Conservation (phyloP, 1,140 invertebrate genomes). For the Pseudoatta argentina region DNA sequence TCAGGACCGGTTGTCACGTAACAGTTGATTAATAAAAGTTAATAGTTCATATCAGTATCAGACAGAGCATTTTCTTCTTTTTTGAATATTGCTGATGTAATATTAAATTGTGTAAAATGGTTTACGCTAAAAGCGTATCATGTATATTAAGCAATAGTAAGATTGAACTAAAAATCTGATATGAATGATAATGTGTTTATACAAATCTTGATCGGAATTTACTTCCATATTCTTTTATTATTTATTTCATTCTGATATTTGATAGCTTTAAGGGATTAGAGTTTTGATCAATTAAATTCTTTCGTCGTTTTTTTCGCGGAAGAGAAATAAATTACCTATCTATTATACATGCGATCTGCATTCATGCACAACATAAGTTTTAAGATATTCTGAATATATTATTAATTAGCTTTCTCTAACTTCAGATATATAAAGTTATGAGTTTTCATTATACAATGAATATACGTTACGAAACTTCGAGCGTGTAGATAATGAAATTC, state of each 20-base stretch:
- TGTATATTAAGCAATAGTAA: not conserved
- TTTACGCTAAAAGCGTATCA: not conserved
- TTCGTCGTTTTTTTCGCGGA: not conserved
- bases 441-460: not conserved
- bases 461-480: not conserved
- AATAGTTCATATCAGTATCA: no score
- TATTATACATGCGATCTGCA: not conserved
- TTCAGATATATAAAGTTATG: not conserved
- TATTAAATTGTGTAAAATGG: no score
- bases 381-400: constrained; percentile 3
- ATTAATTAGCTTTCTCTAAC: constrained; percentile 12
- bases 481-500: not conserved
- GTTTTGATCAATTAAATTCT: not conserved
- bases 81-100: no score
- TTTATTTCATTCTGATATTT: not conserved
- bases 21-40: no score
- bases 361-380: not conserved
- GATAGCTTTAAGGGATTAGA: not conserved
- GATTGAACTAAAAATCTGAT: not conserved
- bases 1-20: no score
- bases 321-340: constrained; percentile 7
- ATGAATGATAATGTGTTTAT: not conserved
- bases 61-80: no score
- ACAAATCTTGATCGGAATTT: not conserved
- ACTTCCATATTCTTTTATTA: not conserved